These are phyloP conservation scores for Pseudomyrmex cubaensis DNA, from an alignment of 1,140 invertebrate genomes.

Conservation along the genomic window DNA sequence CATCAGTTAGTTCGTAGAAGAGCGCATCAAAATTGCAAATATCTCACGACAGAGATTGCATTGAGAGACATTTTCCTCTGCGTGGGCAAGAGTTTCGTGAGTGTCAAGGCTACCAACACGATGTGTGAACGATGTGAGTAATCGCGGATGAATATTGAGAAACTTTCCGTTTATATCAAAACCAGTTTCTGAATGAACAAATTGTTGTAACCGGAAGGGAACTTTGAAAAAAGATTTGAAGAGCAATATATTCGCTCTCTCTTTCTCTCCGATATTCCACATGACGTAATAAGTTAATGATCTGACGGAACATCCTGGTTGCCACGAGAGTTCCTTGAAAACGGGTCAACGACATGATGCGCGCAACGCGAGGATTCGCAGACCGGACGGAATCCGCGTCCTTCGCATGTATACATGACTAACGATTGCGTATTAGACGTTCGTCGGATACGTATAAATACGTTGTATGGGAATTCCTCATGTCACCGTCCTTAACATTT, in stretches of 20 bases:
- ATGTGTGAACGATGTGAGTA: not conserved
- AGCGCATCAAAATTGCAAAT: not conserved
- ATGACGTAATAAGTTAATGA: constrained; percentile 15
- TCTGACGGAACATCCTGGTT: constrained; percentile 4
- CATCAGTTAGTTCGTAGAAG: not conserved
- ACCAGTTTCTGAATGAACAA: not conserved
- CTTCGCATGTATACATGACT: constrained; percentile 1
- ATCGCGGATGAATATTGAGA: not conserved
- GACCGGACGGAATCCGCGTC: not conserved
- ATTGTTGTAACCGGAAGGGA: not conserved
- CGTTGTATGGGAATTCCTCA: constrained; percentile 50
- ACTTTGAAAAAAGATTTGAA: not conserved
- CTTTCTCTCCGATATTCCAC: not conserved
- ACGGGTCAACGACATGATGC: constrained; percentile 20
- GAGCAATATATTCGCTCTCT: not conserved
- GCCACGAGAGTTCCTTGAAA: constrained; percentile 5
- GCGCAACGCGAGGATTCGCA: not conserved
- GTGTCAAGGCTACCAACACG: not conserved
- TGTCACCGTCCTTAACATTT: constrained; percentile 46
- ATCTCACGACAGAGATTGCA: not conserved
- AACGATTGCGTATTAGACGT: constrained; percentile 62
- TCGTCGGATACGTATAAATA: constrained; percentile 53
- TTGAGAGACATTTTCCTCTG: no score
- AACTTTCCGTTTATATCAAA: not conserved
- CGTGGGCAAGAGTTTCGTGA: not conserved